Evolutionary conservation across 2,797 vertebrate genomes (phyloP), one percentile per base, ranked within the genome.

Genomic region (Steatocranus sp.): DNA sequence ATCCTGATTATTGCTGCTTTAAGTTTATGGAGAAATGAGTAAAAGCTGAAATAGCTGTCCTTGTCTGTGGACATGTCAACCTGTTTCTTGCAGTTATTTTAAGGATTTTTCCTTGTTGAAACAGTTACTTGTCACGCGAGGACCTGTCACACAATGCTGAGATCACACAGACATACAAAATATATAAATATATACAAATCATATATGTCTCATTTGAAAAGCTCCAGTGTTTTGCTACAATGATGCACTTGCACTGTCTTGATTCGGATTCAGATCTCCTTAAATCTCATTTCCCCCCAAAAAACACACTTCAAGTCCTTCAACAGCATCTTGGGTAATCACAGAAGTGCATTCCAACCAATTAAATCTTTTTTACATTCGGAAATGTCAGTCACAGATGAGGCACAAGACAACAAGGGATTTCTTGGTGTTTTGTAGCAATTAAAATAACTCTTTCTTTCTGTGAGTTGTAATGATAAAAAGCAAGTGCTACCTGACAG

Each of bases 151-250:
- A 92, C 79, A 87, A 88, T 75, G 78, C 63, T 83, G 82, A 90
- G 84, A 87, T 92, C 81, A 82, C 85, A 79, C 66, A 85, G 76
- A 90, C 43, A 3, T 82, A 91, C 25, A 91, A 90, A 91, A 92
- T 86, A 89, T 86, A 90, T 84, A 90, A 89, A 94, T 90, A 93
- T 88, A 87, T 87, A 93, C 86, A 93, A 94, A 90, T 91, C 83
- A 86, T 54, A 76, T 78, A 61, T 75, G 48, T 81, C 78, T 87
- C 51, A 50, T 68, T 79, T 17, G 76, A 80, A 70, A 79, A 61
- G 75, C 75, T 87, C 86, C 91, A 89, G 89, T 92, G 91, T 89
- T 88, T 90, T 80, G 85, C 90, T 88, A 92, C 86, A 79, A 48
- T 20, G 25, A 81, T 75, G 74, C 50, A 49, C 53, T 83, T 34